Base-by-base conservation (phyloP, 2,888 invertebrate genomes). In the Apoderus coryli region DNA sequence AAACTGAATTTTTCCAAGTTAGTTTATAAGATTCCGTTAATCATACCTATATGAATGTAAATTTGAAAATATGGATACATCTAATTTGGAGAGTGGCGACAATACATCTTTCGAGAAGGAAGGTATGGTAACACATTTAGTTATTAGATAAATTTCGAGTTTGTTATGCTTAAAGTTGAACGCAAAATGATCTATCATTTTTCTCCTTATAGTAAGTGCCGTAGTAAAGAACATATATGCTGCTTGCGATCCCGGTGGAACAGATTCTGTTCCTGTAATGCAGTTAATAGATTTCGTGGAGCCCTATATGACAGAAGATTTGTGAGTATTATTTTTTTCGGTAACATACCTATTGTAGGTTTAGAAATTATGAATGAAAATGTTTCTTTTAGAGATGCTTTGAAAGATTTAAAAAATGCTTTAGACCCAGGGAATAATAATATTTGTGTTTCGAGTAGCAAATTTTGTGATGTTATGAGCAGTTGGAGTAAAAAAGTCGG, bases 261-360 rank as follows among this genome's bases (percentile, higher is more conserved):
- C 36, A 13, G 43, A 46, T 37, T 30, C 25, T 3, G 53, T 49
- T n/a, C 29, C 29, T 25, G 48, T 46, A 10, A 47, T 47, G 3
- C 43, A 41, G 31, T 32, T 53, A 25, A 46, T 53, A 16, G 44
- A 45, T 10, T 50, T 44, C 33, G 45, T 53, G 26, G 42, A 43
- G 19, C 53, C 53, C 2, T 50, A 43, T 34, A 37, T 52, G 39
- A 22, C 36, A 24, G 41, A 44, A 33, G 45, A 48, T 33, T 33
- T 42, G 50, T 53, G 44, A 47, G 47, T 48, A 37, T 16, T 27
- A 10, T 10, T 14, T 16, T 31, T 27, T 31, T 9, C 5, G 4
- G 5, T 19, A 19, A 5, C 4, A n/a, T 5, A 6, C n/a, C n/a
- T 28, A 19, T 10, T 7, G 19, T 5, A 28, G 9, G 9, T 4